phyloP scores from a whole-genome alignment of 2,113 vertebrate species.

The Triplophysa siluroides region DNA sequence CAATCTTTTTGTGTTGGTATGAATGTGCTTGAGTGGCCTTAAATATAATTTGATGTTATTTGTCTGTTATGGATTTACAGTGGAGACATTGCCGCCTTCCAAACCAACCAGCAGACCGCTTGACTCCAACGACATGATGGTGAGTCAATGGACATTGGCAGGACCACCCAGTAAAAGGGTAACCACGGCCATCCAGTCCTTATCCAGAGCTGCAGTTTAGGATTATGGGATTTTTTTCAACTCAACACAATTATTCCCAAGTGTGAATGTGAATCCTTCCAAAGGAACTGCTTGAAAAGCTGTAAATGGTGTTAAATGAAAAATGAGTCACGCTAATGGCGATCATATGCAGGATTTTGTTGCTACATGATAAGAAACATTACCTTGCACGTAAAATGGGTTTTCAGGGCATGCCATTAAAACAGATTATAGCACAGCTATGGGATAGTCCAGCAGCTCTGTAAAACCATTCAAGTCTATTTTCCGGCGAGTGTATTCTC shows the following conservation, averaged over 20 bases:
- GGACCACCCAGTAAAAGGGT: conserved; percentile 37
- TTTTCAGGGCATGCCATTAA: conserved; percentile 38
- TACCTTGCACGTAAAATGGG: conserved; percentile 28
- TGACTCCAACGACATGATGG: conserved; percentile 67
- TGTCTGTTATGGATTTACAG: conserved; percentile 53
- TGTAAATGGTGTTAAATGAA: conserved; percentile 29
- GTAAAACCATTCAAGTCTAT: conserved; percentile 43
- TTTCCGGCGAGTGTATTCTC: conserved; percentile 38
- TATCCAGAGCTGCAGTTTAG: conserved; percentile 10
- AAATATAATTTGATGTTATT: conserved; percentile 24
- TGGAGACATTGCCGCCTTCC: conserved; percentile 56
- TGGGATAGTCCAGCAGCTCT: conserved; percentile 15
- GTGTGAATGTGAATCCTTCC: conserved; percentile 11
- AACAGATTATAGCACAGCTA: conserved; percentile 24
- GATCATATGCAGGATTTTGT: conserved; percentile 34
- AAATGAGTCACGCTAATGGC: conserved; percentile 41
- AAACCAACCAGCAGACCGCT: conserved; percentile 62
- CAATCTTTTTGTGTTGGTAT: background rate
- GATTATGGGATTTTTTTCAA: background rate
- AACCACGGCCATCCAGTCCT: background rate
- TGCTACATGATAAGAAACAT: conserved; percentile 41
- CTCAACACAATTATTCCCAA: background rate
- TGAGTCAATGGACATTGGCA: conserved; percentile 55
- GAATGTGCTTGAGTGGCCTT: background rate
- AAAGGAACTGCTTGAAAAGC: conserved; percentile 10